Percentiles rank a stretch among this genome's conserved stretches.
phyloP scores from a whole-genome alignment of 37 sponge, comb jelly and placozoan species.

The Mnemiopsis leidyi region DNA sequence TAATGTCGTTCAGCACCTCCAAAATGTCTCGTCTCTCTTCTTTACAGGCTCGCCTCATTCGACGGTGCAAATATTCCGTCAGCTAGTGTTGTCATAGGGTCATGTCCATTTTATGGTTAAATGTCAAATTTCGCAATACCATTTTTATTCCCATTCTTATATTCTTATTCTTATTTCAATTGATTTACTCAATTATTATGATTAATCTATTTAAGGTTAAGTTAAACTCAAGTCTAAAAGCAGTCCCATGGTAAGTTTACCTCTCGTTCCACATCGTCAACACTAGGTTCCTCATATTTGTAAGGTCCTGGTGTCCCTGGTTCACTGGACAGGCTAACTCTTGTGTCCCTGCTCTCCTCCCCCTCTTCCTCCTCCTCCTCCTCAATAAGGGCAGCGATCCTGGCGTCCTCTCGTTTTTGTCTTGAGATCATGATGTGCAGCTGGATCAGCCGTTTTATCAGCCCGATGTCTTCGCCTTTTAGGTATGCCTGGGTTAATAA shows the following conservation, averaged over 20 bases:
- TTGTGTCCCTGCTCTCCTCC: not conserved
- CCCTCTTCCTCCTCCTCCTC: not conserved
- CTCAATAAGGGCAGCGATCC: not conserved
- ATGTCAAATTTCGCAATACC: too few relatives aligned
- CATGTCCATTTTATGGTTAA: too few relatives aligned
- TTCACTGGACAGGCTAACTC: not conserved
- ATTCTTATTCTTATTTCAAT: too few relatives aligned
- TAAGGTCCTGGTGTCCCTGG: not conserved
- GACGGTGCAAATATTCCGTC: not conserved
- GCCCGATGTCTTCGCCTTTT: constrained; percentile 32
- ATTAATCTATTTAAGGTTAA: too few relatives aligned
- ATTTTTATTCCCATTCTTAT: too few relatives aligned
- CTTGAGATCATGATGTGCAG: constrained; percentile 47
- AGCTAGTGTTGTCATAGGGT: too few relatives aligned
- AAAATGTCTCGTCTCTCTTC: constrained; percentile 21
- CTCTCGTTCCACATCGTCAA: constrained; percentile 31
- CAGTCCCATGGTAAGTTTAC: too few relatives aligned
- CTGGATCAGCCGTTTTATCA: constrained; percentile 56
- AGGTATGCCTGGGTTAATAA: constrained; percentile 56
- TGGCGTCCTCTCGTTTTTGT: constrained; percentile 47
- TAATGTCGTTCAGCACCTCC: constrained; percentile 31
- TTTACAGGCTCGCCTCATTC: constrained; percentile 13
- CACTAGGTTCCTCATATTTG: constrained; percentile 17
- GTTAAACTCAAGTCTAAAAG: too few relatives aligned
- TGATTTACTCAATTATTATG: too few relatives aligned